These are phyloP conservation scores for Drosophila rellima DNA, from an alignment of 2,888 invertebrate species.

Conservation along the genomic window DNA sequence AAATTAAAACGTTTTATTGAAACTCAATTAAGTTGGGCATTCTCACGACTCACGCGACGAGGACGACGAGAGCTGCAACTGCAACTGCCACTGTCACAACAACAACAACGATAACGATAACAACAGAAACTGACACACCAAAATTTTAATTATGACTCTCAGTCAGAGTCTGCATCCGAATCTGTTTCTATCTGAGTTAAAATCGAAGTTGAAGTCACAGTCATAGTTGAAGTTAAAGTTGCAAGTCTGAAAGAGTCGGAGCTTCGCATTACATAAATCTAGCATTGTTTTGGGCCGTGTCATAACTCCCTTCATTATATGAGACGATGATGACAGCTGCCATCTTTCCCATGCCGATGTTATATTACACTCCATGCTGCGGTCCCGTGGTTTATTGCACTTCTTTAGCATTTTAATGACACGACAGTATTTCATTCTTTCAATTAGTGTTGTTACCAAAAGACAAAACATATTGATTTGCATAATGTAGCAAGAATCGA, in stretches of 20 bases:
- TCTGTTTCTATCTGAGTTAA: constrained; percentile 14
- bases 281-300: constrained; percentile 65
- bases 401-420: constrained; percentile 29
- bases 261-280: constrained; percentile 66
- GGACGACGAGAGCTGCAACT: constrained; percentile 16
- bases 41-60: constrained; percentile 64
- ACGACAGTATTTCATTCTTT: constrained; percentile 13
- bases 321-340: constrained; percentile 51
- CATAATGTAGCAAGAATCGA: constrained; percentile 16
- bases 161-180: constrained; percentile 7
- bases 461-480: constrained; percentile 21
- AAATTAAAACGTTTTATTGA: constrained; percentile 79
- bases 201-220: constrained; percentile 8
- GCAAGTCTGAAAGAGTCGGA: constrained; percentile 10
- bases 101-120: constrained; percentile 10
- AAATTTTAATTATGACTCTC: constrained; percentile 50
- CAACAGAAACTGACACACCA: constrained; percentile 28
- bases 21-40: constrained; percentile 76
- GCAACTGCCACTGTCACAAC: constrained; percentile 11
- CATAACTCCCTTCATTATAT: constrained; percentile 48
- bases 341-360: constrained; percentile 50
- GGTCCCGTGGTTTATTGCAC: constrained; percentile 33
- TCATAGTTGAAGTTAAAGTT: constrained; percentile 1
- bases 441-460: constrained; percentile 25
- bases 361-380: constrained; percentile 25